Conservation (phyloP, 1,140 invertebrate species). For the Drosophila equinoxialis region DNA sequence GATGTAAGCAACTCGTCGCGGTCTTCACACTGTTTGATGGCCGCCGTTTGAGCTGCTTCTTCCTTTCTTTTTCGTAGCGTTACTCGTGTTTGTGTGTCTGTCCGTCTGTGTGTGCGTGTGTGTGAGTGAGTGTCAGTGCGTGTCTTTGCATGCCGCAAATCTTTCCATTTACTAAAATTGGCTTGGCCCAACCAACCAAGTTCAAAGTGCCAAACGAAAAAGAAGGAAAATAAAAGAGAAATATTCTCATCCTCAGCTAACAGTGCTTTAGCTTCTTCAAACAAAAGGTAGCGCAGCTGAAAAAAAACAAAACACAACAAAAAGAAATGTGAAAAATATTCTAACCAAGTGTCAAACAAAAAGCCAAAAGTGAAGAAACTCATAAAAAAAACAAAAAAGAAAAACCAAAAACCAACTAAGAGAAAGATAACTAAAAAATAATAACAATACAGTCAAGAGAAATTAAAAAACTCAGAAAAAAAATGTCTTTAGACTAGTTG, state of each 20-base stretch:
- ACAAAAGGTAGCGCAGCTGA: constrained; percentile 43
- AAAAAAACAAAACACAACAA: constrained; percentile 14
- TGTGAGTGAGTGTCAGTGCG: constrained; percentile 15
- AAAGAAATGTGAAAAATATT: constrained; percentile 19
- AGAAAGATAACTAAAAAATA: constrained; percentile 24
- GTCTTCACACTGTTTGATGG: constrained; percentile 56
- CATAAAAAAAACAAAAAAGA: constrained; percentile 67
- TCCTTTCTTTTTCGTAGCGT: constrained; percentile 28
- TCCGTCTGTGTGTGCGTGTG: constrained; percentile 21
- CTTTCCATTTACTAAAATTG: constrained; percentile 33
- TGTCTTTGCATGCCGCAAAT: constrained; percentile 26
- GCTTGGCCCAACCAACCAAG: constrained; percentile 32
- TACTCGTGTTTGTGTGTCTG: background rate
- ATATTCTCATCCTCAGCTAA: constrained; percentile 42
- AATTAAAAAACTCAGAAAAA: constrained; percentile 36
- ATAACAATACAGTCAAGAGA: constrained; percentile 69
- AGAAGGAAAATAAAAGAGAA: background rate
- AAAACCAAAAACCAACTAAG: constrained; percentile 11
- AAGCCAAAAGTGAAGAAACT: constrained; percentile 76
- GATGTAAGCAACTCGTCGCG: constrained; percentile 77
- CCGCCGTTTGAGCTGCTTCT: constrained; percentile 47
- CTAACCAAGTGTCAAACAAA: constrained; percentile 59
- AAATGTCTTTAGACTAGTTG: background rate
- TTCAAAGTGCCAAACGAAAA: constrained; percentile 14
- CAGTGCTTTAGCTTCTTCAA: constrained; percentile 54